Evolutionary conservation across 1,140 invertebrate genomes (phyloP), one percentile per base, ranked within the genome.

Genomic region (Ceratitis capitata): DNA sequence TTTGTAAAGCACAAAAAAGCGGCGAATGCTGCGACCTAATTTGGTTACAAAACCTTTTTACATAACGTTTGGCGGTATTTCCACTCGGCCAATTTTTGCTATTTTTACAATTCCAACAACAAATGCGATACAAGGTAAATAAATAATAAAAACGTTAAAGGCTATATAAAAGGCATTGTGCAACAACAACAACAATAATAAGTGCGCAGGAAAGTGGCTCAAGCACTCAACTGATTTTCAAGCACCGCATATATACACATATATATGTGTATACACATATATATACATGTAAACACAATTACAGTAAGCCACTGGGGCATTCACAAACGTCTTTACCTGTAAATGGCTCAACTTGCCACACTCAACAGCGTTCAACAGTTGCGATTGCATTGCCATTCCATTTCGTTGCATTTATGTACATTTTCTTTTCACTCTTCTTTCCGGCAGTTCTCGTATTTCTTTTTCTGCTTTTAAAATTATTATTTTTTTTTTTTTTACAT

Each of bases 321-420:
- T 39, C 29, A 16, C 32, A 69, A 69, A 12, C 32, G 61, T 29
- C 61, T 69, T 39, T 69, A 6, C 29, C 32, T 53, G 10, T 19
- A 53, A 53, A 1, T 53, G 51, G 14, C 16, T 39, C 32, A 19
- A 69, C 14, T 69, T 69, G 32, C 29, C 32, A 35, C 29, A 64
- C 35, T 64, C 61, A n/a, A n/a, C n/a, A 69, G 32, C 61, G 39
- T 69, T 69, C 61, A 69, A 69, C 61, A 69, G 32, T 69, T 69
- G 61, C 61, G 16, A 29, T 69, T 35, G 32, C 61, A 35, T 69
- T 69, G 61, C 69, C 32, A 32, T 78, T 78, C 9, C 39, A 78
- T 39, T 78, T 14, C 39, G 69, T 78, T 45, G 39, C n/a, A 78
- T 45, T 78, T 42, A n/a, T n/a, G n/a, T n/a, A 9, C 58, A 64